phyloP scores from a whole-genome alignment of 2,797 vertebrate genomes.

The Benthosema pterotum region DNA sequence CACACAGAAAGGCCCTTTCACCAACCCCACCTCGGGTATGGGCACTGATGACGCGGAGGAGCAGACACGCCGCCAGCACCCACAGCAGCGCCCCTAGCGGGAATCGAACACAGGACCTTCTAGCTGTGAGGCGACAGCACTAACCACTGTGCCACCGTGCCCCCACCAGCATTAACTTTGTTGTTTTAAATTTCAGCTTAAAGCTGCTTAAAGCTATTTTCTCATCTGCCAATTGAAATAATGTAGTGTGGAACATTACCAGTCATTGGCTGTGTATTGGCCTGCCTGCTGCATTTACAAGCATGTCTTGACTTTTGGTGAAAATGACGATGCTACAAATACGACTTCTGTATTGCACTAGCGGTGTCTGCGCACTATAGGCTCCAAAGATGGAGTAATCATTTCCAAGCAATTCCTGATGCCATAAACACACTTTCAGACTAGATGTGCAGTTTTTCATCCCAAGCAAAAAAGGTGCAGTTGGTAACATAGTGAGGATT shows the following conservation, averaged over 20 bases:
- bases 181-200: constrained; percentile 49
- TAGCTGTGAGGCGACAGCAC: too few species aligned
- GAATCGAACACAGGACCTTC: too few species aligned
- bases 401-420: constrained; percentile 84
- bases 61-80: too few species aligned
- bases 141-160: too few species aligned
- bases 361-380: constrained; percentile 66
- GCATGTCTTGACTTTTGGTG: constrained; percentile 75
- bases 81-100: too few species aligned
- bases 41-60: too few species aligned
- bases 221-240: constrained; percentile 33
- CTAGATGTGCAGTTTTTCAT: constrained; percentile 82
- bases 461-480: constrained; percentile 60
- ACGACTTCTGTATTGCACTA: constrained; percentile 76
- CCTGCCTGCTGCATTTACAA: constrained; percentile 66
- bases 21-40: too few species aligned
- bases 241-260: constrained; percentile 57
- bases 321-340: constrained; percentile 82
- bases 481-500: constrained; percentile 76
- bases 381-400: constrained; percentile 81
- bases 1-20: too few species aligned
- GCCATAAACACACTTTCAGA: constrained; percentile 84
- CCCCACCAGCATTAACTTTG: constrained; percentile 50
- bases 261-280: constrained; percentile 61
- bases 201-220: constrained; percentile 58